phyloP scores from a whole-genome alignment of 2,797 vertebrate genomes.

The Myotis planiceps region DNA sequence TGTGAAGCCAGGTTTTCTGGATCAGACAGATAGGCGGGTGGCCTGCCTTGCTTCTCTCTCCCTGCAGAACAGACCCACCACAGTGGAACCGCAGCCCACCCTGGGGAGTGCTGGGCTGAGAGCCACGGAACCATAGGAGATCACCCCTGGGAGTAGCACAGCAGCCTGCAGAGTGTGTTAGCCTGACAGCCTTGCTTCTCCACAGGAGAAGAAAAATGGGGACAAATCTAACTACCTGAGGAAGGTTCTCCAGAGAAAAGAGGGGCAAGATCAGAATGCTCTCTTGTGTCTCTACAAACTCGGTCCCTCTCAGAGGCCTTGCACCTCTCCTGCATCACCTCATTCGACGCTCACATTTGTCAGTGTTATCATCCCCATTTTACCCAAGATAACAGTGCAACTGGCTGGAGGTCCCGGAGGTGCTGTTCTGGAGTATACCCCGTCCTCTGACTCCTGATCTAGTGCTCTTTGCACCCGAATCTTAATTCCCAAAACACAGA shows the following conservation, averaged over 20 bases:
- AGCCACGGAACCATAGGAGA: not conserved
- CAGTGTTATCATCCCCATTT: not conserved
- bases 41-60: not conserved
- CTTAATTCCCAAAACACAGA: not conserved
- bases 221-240: not conserved
- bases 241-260: not conserved
- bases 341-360: not conserved
- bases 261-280: not conserved
- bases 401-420: not conserved
- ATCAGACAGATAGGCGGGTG: not conserved
- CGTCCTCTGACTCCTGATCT: not conserved
- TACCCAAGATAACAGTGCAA: not conserved
- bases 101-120: not conserved
- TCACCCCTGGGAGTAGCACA: not conserved
- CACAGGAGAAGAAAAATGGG: not conserved
- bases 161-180: not conserved
- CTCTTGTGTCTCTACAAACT: not conserved
- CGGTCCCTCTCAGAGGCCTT: conserved; percentile 7
- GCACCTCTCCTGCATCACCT: not conserved
- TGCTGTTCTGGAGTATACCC: not conserved
- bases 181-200: not conserved
- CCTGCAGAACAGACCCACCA: not conserved
- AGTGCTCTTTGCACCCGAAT: not conserved
- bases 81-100: not conserved
- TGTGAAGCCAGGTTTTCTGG: not conserved